These are phyloP conservation scores for rat (Rattus norvegicus) DNA, from an alignment of 2,113 vertebrate species.

Conservation along the genomic window GRCr8 NC_086033.1:64235001-64235500, in stretches of 20 bases:
- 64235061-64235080: not conserved
- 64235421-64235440: not conserved
- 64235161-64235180: constrained; percentile 1
- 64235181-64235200: not conserved
- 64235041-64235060: not conserved
- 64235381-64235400: not conserved
- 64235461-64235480: not conserved
- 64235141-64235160: not conserved
- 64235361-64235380: not conserved
- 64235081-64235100: not conserved
- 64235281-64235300: not conserved
- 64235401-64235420: not conserved
- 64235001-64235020: not conserved
- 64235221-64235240: not conserved
- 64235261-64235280: not conserved
- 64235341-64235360: not conserved
- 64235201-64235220: not conserved
- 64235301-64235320: too few species aligned
- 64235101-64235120: not conserved
- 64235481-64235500: not conserved
- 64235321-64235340: too few species aligned
- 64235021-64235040: not conserved
- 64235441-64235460: not conserved
- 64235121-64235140: not conserved
- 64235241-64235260: not conserved